These are phyloP conservation scores for Nycticebus coucang DNA, from an alignment of 2,113 vertebrate species.

Conservation along the genomic window DNA sequence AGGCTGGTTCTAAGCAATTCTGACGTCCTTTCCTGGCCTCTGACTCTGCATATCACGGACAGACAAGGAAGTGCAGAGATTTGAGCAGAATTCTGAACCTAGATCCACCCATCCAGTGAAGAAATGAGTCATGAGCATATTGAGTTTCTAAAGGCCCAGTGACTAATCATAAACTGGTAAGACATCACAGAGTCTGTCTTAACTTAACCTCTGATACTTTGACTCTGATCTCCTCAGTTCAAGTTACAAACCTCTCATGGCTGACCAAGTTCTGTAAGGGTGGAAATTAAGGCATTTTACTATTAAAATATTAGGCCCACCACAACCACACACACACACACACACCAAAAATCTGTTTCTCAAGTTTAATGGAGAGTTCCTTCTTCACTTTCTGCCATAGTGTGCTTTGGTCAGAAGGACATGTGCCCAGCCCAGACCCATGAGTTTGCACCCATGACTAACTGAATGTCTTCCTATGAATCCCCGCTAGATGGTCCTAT, in stretches of 20 bases:
- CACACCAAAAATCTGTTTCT: not conserved
- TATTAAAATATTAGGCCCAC: not conserved
- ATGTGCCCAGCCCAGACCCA: not conserved
- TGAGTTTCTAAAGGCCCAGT: conserved; percentile 19
- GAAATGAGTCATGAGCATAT: not conserved
- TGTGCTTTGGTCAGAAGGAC: not conserved
- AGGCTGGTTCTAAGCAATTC: not conserved
- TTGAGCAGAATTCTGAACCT: not conserved
- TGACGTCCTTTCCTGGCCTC: not conserved
- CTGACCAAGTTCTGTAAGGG: not conserved
- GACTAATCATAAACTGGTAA: not conserved
- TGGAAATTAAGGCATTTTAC: not conserved
- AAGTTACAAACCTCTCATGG: not conserved
- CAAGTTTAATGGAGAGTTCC: not conserved
- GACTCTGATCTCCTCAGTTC: conserved; percentile 6
- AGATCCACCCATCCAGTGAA: not conserved
- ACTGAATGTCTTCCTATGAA: not conserved
- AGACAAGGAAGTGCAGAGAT: not conserved
- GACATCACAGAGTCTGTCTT: conserved; percentile 1
- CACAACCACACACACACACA: too few relatives aligned
- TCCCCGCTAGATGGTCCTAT: not conserved
- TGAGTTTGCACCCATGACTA: not conserved
- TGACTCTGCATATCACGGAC: not conserved
- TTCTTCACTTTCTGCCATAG: not conserved
- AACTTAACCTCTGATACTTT: conserved; percentile 25